Percentiles rank a stretch among this genome's conserved stretches.
Evolutionary conservation across 2,797 vertebrate species (phyloP).

Genomic region (Trematomus bernacchii): DNA sequence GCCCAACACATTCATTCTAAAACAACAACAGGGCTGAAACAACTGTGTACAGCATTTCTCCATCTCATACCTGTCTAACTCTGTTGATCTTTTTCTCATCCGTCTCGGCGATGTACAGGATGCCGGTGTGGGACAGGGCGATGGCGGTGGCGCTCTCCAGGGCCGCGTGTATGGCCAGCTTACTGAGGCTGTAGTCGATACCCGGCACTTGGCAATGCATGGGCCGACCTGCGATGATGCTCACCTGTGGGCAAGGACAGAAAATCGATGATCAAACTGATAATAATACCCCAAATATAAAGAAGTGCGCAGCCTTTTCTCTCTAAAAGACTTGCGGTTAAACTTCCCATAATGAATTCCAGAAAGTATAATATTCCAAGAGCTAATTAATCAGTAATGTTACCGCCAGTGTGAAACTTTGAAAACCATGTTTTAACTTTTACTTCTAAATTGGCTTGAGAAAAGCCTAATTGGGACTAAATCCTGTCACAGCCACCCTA

Average conservation of each 20-base stretch:
- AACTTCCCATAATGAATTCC: constrained; percentile 43
- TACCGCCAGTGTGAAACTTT: constrained; percentile 45
- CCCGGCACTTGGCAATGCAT: constrained; percentile 99
- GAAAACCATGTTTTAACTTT: constrained; percentile 52
- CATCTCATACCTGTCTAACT: constrained; percentile 88
- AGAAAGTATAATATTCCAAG: constrained; percentile 40
- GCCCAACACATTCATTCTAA: constrained; percentile 21
- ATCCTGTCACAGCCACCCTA: constrained; percentile 62
- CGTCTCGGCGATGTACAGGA: constrained; percentile 98
- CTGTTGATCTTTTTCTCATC: constrained; percentile 99
- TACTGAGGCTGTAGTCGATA: constrained; percentile 99
- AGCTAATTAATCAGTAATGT: constrained; percentile 64
- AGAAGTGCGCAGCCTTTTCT: background rate
- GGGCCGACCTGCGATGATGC: constrained; percentile 97
- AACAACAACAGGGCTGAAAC: constrained; percentile 15
- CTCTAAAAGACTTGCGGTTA: background rate
- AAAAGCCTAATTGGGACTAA: constrained; percentile 70
- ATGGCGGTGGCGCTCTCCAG: constrained; percentile 98
- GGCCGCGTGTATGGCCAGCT: constrained; percentile 95
- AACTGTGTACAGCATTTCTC: background rate
- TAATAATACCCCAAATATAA: background rate
- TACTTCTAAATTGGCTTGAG: constrained; percentile 64
- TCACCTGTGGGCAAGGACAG: constrained; percentile 81
- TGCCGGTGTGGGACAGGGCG: constrained; percentile 94
- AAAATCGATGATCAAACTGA: background rate